Base-by-base conservation (phyloP, 2,888 invertebrate species). In the Phortica magna region DNA sequence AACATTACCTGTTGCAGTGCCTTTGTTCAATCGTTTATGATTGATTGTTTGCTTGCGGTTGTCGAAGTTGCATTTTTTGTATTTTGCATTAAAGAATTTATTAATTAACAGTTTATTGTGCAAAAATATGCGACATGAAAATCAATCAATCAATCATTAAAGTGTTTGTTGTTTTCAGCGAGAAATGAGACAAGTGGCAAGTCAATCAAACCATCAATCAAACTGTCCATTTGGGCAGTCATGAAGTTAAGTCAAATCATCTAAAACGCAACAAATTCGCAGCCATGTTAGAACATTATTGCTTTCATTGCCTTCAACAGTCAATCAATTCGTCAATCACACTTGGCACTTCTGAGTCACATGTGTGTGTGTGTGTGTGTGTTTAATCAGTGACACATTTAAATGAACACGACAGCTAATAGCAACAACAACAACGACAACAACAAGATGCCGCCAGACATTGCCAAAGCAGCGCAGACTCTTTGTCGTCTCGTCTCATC, bases 331-430 rank as follows among this genome's bases (percentile, higher is more conserved):
- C 22, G 61, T 22, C 61, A 61, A 61, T 61, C 61, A 61, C 12
- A 9, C 61, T 19, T 61, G 12, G 1, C 12, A 61, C 19, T 14
- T 53, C 12, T 53, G 53, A 53, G 53, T 39, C 59, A 17, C 4
- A 7, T n/a, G 61, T 39, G 73, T 64, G 75, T 76, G 71, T 42
- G 59, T 9, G 42, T 61, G 39, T 22, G 31, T 53, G 74, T 65
- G 53, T 71, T 22, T 71, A 55, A 55, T 71, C 67, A 71, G 43
- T 71, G 70, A 71, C 39, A 71, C 70, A 71, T 67, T 67, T 67
- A 67, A 42, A 67, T 67, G 31, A 53, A 64, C 64, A 39, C 39
- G 39, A 64, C 12, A 64, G 12, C 7, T 12, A 17, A 43, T 31
- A 31, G 5, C 39, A 42, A 68, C 53, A 53, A 48, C 31, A 61